Evolutionary conservation across 2,888 invertebrate genomes (phyloP).

Genomic region (Nasonia oneida): DNA sequence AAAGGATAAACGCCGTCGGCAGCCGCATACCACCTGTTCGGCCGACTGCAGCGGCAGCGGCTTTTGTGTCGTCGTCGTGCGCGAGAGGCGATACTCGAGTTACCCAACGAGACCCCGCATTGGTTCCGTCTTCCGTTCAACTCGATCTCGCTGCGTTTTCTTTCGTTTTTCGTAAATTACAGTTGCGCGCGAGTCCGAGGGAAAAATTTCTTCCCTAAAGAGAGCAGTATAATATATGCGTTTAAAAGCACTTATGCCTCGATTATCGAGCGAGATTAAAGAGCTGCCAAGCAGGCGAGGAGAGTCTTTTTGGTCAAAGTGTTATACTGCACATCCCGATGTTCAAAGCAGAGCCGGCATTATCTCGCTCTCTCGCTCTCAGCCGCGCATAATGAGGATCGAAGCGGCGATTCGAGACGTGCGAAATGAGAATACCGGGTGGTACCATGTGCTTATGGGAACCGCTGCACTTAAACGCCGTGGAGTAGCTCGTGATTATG

Average conservation of each 20-base stretch:
- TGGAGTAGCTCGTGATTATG: constrained; percentile 30
- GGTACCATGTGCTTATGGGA: constrained; percentile 1
- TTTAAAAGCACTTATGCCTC: not conserved
- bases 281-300: not conserved
- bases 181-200: not conserved
- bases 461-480: not conserved
- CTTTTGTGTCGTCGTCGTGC: constrained; percentile 5
- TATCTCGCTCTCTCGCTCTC: not conserved
- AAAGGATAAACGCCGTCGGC: constrained; percentile 9
- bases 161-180: not conserved
- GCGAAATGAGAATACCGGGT: constrained; percentile 38
- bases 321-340: not conserved
- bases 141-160: not conserved
- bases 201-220: not conserved
- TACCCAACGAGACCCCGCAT: not conserved
- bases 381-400: not conserved
- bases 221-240: not conserved
- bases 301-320: not conserved
- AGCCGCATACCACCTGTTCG: constrained; percentile 66
- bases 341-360: not conserved
- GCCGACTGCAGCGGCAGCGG: not conserved
- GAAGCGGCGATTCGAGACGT: constrained; percentile 4
- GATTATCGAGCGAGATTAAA: not conserved
- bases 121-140: not conserved
- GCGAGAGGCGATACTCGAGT: not conserved